Evolutionary conservation across 2,797 vertebrate species (phyloP), one percentile per base, ranked within the genome.

Genomic region (Sandelia bainsii): DNA sequence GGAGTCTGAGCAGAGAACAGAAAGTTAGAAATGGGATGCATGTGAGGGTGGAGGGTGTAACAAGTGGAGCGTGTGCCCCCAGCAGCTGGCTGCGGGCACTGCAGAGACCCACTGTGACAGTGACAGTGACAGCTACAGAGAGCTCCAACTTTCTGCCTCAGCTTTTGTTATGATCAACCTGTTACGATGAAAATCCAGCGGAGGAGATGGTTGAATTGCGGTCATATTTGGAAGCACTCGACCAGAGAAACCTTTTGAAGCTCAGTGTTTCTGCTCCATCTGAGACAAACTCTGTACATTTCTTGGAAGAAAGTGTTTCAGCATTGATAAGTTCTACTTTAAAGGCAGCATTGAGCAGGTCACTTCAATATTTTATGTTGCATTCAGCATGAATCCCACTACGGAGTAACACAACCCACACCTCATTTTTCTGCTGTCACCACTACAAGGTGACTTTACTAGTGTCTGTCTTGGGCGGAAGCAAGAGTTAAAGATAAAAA

Each of bases 1-100:
- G 68, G 97, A 96, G 93, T 99, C 98, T 99, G 92, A 45, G 81
- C 84, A 91, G 87, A 87, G 54, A 81, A 25, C 3, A 59, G 5
- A 63, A 40, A 67, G 63, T 77, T n/a, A 74, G 62, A 62, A 52
- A 53, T 6, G 25, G 25, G 12, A 14, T 6, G 37, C 22, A 50
- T 32, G 50, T 32, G 51, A 54, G 32, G 49, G 44, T 14, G 57
- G 57, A 40, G 11, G 19, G 50, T 19, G 61, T 17, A 52, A 57
- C 48, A 70, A 66, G 62, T 65, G 48, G 52, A 77, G 67, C 19
- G 9, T 73, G 39, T 37, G 37, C 48, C 65, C 62, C 53, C 23
- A 61, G 34, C 59, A 56, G 79, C 70, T 57, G 63, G 60, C 42
- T 44, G 73, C 58, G 23, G 53, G 63, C 58, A 32, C 61, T 23